These are phyloP conservation scores for Drosophila mercatorum DNA, from an alignment of 2,888 invertebrate genomes.

Conservation along the genomic window DNA sequence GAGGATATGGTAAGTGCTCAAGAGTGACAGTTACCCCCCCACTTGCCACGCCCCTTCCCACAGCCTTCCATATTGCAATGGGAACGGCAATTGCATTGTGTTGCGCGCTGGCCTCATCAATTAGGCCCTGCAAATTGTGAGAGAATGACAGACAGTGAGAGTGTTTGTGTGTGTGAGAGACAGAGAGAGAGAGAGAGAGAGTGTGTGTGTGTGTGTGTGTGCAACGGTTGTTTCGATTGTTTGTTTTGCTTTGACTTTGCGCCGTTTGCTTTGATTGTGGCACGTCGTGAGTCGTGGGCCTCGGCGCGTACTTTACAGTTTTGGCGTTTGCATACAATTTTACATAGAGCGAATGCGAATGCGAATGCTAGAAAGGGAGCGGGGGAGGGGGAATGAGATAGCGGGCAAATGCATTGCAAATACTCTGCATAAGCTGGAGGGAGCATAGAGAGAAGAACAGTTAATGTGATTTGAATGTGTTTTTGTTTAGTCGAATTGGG, in stretches of 20 bases:
- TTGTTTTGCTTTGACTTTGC: slow-evolving; percentile 42
- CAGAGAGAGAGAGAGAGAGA: background rate
- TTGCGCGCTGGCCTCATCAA: slow-evolving; percentile 45
- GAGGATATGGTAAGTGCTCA: slow-evolving; percentile 84
- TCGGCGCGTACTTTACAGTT: slow-evolving; percentile 47
- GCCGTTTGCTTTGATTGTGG: slow-evolving; percentile 13
- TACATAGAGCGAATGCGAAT: slow-evolving; percentile 10
- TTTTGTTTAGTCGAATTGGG: too few relatives aligned
- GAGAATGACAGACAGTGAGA: too few relatives aligned
- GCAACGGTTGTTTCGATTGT: slow-evolving; percentile 53
- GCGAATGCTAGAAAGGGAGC: background rate
- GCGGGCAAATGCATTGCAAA: background rate
- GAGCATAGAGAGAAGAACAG: too few relatives aligned
- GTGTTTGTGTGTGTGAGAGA: background rate
- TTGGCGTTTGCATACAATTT: slow-evolving; percentile 41
- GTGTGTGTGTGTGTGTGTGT: slow-evolving; percentile 6
- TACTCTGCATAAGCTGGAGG: background rate
- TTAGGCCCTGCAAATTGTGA: slow-evolving; percentile 53
- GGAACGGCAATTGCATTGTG: slow-evolving; percentile 52
- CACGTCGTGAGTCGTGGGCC: slow-evolving; percentile 10
- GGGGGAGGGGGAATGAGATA: background rate
- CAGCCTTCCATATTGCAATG: slow-evolving; percentile 10
- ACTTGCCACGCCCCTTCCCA: background rate
- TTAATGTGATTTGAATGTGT: background rate
- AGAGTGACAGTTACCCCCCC: background rate